These are phyloP conservation scores for Rhinopomastus cyanomelas DNA, from an alignment of 2,113 vertebrate species.

Conservation along the genomic window DNA sequence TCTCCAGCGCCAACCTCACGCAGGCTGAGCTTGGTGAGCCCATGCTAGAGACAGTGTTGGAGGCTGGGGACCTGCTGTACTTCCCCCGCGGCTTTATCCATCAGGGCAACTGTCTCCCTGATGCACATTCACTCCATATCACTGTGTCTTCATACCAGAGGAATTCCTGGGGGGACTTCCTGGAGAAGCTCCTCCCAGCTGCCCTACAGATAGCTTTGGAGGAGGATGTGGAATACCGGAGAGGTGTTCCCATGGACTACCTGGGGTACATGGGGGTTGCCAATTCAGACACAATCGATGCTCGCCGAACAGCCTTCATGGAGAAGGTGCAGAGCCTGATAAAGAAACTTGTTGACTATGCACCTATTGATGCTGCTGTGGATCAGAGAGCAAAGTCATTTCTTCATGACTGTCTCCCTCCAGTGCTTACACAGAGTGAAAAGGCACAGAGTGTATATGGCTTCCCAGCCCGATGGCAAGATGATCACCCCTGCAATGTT, in stretches of 20 bases:
- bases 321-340: constrained; percentile 81
- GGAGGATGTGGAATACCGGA: constrained; percentile 90
- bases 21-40: constrained; percentile 86
- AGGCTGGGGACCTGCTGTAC: constrained; percentile 92
- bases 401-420: constrained; percentile 93
- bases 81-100: constrained; percentile 96
- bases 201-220: constrained; percentile 90
- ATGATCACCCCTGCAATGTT: constrained; percentile 71
- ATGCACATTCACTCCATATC: constrained; percentile 89
- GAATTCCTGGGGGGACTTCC: constrained; percentile 92
- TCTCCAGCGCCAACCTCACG: constrained; percentile 80
- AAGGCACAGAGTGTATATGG: constrained; percentile 81
- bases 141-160: constrained; percentile 94
- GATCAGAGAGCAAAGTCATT: constrained; percentile 92
- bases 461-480: constrained; percentile 81
- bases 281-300: constrained; percentile 83
- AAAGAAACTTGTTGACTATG: constrained; percentile 81
- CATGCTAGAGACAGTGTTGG: constrained; percentile 86
- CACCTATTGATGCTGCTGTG: constrained; percentile 90
- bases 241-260: constrained; percentile 89
- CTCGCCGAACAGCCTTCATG: constrained; percentile 80
- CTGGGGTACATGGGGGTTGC: constrained; percentile 91
- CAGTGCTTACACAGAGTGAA: constrained; percentile 83
- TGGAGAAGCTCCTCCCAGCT: constrained; percentile 88
- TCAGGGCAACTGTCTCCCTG: constrained; percentile 87